Conservation (phyloP, 1,140 invertebrate species). For the Diabrotica virgifera region DNA sequence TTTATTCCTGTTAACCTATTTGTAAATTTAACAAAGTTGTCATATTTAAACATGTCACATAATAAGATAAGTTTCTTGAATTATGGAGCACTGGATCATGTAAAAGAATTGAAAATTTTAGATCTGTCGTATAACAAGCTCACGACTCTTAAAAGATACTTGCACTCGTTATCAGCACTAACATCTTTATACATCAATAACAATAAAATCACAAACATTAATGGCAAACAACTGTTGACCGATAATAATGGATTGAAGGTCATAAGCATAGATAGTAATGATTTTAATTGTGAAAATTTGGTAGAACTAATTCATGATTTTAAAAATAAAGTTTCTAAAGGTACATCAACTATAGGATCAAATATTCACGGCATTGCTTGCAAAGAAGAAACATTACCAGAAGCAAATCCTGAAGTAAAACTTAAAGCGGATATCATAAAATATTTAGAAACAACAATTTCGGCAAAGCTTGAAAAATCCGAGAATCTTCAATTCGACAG, state of each 20-base stretch:
- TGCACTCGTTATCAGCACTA: slow-evolving; percentile 4
- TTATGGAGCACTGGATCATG: slow-evolving; percentile 9
- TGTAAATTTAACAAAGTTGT: slow-evolving; percentile 4
- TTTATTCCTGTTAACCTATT: slow-evolving; percentile 3
- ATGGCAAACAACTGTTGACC: neutral
- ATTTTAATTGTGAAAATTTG: slow-evolving; percentile 5
- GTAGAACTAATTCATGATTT: slow-evolving; percentile 11
- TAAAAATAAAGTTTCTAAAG: neutral
- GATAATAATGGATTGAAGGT: neutral
- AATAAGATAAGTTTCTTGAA: slow-evolving; percentile 5
- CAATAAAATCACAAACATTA: slow-evolving; percentile 3
- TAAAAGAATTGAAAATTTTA: neutral
- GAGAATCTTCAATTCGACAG: neutral
- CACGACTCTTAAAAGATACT: neutral
- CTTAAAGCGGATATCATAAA: neutral
- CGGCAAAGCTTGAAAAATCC: neutral
- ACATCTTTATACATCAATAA: slow-evolving; percentile 1
- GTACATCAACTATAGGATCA: neutral
- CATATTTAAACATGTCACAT: slow-evolving; percentile 4
- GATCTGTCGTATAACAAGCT: slow-evolving; percentile 10
- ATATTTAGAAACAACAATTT: neutral
- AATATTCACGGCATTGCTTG: slow-evolving; percentile 15
- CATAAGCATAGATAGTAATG: slow-evolving; percentile 7
- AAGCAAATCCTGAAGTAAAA: neutral
- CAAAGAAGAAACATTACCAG: neutral